Conservation (phyloP, 2,113 vertebrate species). For the Nycticebus coucang region DNA sequence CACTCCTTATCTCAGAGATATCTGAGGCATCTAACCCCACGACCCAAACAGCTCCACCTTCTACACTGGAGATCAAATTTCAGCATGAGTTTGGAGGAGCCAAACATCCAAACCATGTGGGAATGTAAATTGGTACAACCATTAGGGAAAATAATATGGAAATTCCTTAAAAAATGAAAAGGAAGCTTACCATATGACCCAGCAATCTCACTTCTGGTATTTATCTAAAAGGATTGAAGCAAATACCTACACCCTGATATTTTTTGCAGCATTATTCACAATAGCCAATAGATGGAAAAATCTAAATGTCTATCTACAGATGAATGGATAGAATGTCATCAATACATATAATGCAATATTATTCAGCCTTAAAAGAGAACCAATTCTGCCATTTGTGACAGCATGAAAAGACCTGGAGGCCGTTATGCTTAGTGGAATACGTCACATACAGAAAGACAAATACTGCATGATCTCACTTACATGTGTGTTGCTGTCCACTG, state of each 20-base stretch:
- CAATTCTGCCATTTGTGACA: not conserved
- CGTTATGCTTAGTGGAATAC: not conserved
- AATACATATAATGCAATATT: not conserved
- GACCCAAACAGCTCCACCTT: too few species aligned
- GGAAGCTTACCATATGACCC: not conserved
- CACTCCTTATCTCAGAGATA: too few species aligned
- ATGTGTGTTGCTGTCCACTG: too few species aligned
- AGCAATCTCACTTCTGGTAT: not conserved
- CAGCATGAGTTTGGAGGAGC: too few species aligned
- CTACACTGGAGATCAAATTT: too few species aligned
- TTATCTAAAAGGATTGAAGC: not conserved
- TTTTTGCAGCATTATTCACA: not conserved
- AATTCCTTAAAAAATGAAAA: not conserved
- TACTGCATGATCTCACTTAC: not conserved
- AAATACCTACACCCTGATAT: not conserved
- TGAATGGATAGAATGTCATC: not conserved
- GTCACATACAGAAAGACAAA: not conserved
- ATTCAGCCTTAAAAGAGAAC: not conserved
- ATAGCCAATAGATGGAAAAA: not conserved
- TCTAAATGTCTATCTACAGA: not conserved
- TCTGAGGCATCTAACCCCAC: too few species aligned
- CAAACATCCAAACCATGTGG: not conserved
- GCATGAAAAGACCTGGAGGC: too few species aligned
- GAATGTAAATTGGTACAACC: not conserved
- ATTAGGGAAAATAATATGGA: not conserved